Percentiles rank a stretch among this genome's conserved stretches.
phyloP scores from a whole-genome alignment of 2,797 vertebrate genomes.

The Catharus ustulatus region DNA sequence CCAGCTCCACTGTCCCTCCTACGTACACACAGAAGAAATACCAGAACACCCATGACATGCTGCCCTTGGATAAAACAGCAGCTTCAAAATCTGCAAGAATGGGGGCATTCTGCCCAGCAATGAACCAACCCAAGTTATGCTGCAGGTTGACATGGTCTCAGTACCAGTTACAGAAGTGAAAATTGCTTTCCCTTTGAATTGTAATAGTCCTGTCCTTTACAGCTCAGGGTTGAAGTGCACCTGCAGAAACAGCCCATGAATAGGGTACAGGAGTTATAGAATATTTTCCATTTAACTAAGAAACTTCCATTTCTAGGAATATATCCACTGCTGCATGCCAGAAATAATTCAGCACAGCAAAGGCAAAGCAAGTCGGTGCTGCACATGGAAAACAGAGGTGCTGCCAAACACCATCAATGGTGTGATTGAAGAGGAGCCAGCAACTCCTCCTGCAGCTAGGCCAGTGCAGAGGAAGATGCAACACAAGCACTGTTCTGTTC shows the following conservation, averaged over 20 bases:
- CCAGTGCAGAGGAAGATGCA: neutral
- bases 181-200: neutral
- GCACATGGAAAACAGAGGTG: neutral
- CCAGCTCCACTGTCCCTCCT: neutral
- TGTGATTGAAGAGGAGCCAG: neutral
- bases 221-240: neutral
- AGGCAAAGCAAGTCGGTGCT: neutral
- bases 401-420: neutral
- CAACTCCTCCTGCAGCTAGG: neutral
- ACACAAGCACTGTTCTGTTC: neutral
- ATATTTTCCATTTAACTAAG: neutral
- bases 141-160: neutral
- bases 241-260: neutral
- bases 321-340: neutral
- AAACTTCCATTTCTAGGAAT: neutral
- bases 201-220: neutral
- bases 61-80: neutral
- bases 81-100: neutral
- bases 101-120: neutral
- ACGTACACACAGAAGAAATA: neutral
- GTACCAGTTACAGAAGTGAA: neutral
- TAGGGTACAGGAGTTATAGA: neutral
- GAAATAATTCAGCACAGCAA: neutral
- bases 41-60: accelerated
- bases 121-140: neutral